Base-by-base conservation (phyloP, 2,113 vertebrate genomes). In the Atherinomorus stipes region DNA sequence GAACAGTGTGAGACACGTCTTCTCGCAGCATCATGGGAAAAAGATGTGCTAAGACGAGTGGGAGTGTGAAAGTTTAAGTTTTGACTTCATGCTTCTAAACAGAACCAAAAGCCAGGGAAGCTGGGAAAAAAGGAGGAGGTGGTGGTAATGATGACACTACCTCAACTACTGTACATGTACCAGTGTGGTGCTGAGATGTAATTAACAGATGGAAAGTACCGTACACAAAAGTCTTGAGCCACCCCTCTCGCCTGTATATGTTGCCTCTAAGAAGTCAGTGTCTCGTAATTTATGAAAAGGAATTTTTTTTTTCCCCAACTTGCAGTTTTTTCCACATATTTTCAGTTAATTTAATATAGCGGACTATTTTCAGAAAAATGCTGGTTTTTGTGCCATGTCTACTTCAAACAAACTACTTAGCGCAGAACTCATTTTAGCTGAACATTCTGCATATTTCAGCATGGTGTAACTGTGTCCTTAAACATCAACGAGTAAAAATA, bases 21-120 rank as follows among this genome's bases (percentile, higher is more conserved):
- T 80, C 74, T 62, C 23, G 42, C 44, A 66, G 57, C 53, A 64
- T 67, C 40, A 40, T 19, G 22, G 76, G 54, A 88, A 83, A 71
- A 67, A 64, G 59, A 80, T 42, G 73, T 72, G 79, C 64, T 65
- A 15, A 65, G 25, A 13, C 67, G 80, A 74, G 84, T 40, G 63
- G 78, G 79, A 76, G 87, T 86, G 83, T 64, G 59, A 87, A 84
- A 70, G 53, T 82, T 80, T 69, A 68, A 47, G 71, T 85, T 88
- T 84, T 77, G 78, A 88, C 76, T 78, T 63, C 19, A 84, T 80
- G 67, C 21, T 73, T 80, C 54, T 65, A 80, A 81, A 76, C 62
- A 58, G 54, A 34, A 12, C 15, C 63, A 70, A 75, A 28, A 82
- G 56, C 56, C 66, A 65, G 47, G 22, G 56, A 78, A 45, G 57